Percentiles rank a stretch among this genome's conserved stretches.
Evolutionary conservation across 2,113 vertebrate species (phyloP).

Genomic region (Geothlypis trichas): DNA sequence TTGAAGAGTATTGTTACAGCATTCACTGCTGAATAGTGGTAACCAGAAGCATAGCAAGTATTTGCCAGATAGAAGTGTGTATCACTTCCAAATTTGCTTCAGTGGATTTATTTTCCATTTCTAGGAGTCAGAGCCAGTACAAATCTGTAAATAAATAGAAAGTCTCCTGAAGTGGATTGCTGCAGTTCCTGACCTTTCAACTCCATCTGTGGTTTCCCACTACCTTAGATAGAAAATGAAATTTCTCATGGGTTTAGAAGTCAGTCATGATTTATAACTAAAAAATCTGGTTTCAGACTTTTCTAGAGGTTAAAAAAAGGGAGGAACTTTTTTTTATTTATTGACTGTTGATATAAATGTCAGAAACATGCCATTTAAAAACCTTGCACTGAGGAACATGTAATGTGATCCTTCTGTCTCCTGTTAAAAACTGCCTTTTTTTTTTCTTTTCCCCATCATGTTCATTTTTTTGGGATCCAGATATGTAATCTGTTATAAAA

Average conservation of each 20-base stretch:
- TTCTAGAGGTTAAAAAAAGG: background rate
- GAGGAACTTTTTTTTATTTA: background rate
- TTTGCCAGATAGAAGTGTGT: background rate
- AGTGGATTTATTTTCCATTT: background rate
- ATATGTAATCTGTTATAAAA: background rate
- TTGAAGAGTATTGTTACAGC: background rate
- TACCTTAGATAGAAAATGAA: background rate
- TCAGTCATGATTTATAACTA: background rate
- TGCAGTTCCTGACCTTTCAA: background rate
- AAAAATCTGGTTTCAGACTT: background rate
- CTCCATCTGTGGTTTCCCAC: background rate
- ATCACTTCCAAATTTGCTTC: background rate
- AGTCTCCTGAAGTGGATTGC: background rate
- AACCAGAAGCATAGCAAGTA: background rate
- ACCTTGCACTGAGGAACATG: background rate
- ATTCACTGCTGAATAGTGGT: background rate
- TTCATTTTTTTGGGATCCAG: background rate
- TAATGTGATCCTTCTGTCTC: background rate
- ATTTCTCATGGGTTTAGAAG: background rate
- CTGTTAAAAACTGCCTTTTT: background rate
- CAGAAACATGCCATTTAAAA: background rate
- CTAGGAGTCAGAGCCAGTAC: background rate
- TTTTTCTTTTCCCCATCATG: fast-evolving
- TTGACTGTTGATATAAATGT: background rate
- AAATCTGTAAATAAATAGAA: background rate